Percentiles rank a stretch among this genome's conserved stretches.
phyloP scores from a whole-genome alignment of 2,113 vertebrate species.

The Oreochromis niloticus region DNA sequence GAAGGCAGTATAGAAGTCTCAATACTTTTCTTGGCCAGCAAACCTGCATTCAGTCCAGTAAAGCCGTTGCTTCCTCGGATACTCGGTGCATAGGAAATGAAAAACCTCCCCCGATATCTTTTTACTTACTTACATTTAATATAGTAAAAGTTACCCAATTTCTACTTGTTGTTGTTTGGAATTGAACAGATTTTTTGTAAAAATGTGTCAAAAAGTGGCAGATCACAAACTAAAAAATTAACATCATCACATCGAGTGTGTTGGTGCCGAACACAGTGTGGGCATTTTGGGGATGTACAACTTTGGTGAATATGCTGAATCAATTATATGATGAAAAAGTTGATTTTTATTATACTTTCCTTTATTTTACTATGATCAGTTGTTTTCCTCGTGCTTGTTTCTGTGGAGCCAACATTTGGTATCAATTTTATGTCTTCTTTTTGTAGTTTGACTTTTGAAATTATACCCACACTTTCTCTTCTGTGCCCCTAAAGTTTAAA shows the following conservation, averaged over 20 bases:
- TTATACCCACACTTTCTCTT: background rate
- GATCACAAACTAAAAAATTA: background rate
- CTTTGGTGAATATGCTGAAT: background rate
- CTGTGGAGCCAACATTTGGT: background rate
- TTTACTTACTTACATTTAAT: background rate
- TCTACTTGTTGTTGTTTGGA: background rate
- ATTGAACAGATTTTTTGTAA: background rate
- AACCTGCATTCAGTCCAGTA: background rate
- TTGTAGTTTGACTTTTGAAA: background rate
- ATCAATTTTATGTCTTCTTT: background rate
- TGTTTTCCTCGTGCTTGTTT: background rate
- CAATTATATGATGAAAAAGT: background rate
- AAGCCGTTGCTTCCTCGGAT: background rate
- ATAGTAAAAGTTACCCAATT: background rate
- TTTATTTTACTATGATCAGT: background rate
- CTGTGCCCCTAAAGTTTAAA: background rate
- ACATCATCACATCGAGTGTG: background rate
- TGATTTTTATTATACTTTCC: background rate
- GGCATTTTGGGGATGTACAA: background rate
- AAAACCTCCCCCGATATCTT: background rate
- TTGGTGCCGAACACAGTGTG: background rate
- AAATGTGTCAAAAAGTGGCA: background rate
- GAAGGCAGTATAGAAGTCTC: background rate
- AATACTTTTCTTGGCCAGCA: background rate
- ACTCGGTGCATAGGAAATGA: slow-evolving; percentile 1